Evolutionary conservation across 2,797 vertebrate species (phyloP).

Genomic region (Thamnophis elegans): DNA sequence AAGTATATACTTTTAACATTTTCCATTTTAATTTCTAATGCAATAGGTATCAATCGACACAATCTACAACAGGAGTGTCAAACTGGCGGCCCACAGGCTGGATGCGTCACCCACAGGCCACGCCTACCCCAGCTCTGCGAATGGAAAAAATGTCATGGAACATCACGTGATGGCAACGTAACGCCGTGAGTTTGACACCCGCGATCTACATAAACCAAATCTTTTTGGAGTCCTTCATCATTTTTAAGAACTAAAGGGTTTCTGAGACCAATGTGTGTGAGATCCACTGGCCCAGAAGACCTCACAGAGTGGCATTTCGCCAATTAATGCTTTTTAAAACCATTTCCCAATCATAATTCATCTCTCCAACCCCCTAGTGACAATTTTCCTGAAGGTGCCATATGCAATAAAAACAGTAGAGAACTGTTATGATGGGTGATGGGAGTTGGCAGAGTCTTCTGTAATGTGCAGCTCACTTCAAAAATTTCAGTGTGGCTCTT

Average conservation of each 20-base stretch:
- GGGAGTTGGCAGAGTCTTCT: not conserved
- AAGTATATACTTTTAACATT: not conserved
- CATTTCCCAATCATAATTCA: not conserved
- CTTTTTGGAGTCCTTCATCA: no score
- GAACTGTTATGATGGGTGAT: not conserved
- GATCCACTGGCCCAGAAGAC: not conserved
- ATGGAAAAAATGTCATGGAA: no score
- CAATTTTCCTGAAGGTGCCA: not conserved
- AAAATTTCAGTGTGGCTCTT: not conserved
- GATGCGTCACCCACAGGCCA: no score
- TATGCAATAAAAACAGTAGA: not conserved
- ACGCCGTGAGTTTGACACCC: no score
- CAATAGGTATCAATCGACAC: not conserved
- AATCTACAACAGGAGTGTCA: not conserved
- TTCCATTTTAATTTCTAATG: not conserved
- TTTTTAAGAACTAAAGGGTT: no score
- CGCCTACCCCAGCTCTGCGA: no score
- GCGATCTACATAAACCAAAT: no score
- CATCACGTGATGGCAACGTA: no score
- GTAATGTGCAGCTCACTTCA: not conserved
- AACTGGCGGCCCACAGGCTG: no score
- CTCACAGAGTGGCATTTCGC: not conserved
- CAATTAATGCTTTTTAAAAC: not conserved
- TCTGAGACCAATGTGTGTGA: not conserved
- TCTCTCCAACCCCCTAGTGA: not conserved